A percentile compares a stretch with the other conserved stretches of the same genome.
These are phyloP conservation scores for Istiophorus platypterus DNA, from an alignment of 2,113 vertebrate species.

Conservation along the genomic window DNA sequence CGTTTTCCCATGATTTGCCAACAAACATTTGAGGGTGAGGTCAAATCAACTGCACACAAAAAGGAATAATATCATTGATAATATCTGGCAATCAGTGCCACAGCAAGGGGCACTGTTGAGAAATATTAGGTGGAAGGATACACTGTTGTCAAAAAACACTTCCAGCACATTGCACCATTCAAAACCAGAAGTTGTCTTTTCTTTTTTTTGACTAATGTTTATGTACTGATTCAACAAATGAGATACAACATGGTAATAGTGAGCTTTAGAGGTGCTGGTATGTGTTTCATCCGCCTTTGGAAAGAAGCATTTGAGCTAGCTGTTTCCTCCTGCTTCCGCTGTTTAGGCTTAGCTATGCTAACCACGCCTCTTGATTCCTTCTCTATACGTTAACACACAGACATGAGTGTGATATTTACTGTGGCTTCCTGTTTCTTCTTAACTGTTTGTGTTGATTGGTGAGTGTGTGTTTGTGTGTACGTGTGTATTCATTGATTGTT, in stretches of 20 bases:
- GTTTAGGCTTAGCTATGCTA: not conserved
- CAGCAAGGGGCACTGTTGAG: not conserved
- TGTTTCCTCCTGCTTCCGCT: not conserved
- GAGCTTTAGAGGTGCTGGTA: too few relatives aligned
- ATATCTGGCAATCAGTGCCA: too few relatives aligned
- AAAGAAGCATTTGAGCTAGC: not conserved
- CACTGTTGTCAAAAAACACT: too few relatives aligned
- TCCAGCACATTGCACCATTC: too few relatives aligned
- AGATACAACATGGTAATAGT: too few relatives aligned
- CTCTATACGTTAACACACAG: not conserved
- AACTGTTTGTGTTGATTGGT: not conserved
- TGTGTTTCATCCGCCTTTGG: not conserved
- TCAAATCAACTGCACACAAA: too few relatives aligned
- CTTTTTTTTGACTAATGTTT: too few relatives aligned
- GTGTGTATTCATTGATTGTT: not conserved
- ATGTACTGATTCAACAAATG: too few relatives aligned
- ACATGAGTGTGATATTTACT: not conserved
- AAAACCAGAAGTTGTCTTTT: too few relatives aligned
- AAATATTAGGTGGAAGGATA: too few relatives aligned
- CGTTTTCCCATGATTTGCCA: too few relatives aligned
- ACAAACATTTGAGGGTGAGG: too few relatives aligned
- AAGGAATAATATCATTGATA: not conserved
- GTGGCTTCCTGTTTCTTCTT: not conserved
- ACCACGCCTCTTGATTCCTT: not conserved
- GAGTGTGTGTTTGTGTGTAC: not conserved